Conservation (phyloP, 1,140 invertebrate genomes). For the Hirudo medicinalis region DNA sequence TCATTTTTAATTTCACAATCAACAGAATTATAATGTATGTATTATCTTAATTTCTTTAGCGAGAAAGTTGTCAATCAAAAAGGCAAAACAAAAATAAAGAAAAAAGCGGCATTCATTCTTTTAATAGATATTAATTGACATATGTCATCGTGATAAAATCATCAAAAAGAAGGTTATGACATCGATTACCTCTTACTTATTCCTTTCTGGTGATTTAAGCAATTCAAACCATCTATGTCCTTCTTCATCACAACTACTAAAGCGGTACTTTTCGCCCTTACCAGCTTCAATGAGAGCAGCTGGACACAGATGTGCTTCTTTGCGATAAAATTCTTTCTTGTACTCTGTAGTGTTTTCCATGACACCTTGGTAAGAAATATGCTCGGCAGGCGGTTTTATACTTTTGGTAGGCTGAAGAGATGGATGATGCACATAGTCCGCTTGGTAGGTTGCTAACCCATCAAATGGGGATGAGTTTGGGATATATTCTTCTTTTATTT, state of each 20-base stretch:
- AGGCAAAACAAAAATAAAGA: too few relatives aligned
- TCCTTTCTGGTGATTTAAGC: neutral
- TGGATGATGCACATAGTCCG: constrained; percentile 33
- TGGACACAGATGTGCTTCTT: constrained; percentile 34
- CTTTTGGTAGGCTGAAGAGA: neutral
- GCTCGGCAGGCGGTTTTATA: constrained; percentile 18
- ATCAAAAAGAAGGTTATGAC: too few relatives aligned
- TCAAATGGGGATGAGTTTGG: constrained; percentile 39
- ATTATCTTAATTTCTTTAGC: too few relatives aligned
- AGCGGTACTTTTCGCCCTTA: constrained; percentile 24
- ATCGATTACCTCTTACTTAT: too few relatives aligned
- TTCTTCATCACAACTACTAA: constrained; percentile 24
- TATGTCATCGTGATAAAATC: too few relatives aligned
- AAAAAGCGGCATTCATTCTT: too few relatives aligned
- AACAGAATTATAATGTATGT: too few relatives aligned
- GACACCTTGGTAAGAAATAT: constrained; percentile 26
- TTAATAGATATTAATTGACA: too few relatives aligned
- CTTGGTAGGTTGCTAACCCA: constrained; percentile 36
- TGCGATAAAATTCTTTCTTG: constrained; percentile 35
- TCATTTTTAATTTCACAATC: too few relatives aligned
- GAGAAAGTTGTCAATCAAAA: too few relatives aligned
- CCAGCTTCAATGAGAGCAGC: constrained; percentile 31
- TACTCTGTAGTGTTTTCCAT: constrained; percentile 40
- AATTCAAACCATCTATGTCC: constrained; percentile 34
- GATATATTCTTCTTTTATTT: constrained; percentile 30